phyloP scores from a whole-genome alignment of 2,113 vertebrate species.

The Lepus timidus region DNA sequence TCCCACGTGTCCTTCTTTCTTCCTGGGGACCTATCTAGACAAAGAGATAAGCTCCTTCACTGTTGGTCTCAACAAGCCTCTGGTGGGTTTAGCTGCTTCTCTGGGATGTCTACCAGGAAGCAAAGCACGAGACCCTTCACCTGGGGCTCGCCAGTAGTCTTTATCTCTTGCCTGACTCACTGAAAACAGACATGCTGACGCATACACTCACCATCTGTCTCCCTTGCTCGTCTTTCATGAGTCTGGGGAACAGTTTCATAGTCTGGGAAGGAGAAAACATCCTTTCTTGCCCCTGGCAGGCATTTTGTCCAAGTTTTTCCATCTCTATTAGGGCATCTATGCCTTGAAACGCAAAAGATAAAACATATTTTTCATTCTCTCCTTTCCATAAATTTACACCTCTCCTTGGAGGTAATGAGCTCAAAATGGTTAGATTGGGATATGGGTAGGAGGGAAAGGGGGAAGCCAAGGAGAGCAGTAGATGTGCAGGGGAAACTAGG shows the following conservation, averaged over 20 bases:
- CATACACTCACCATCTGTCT: background rate
- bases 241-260: background rate
- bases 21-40: background rate
- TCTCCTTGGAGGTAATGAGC: constrained; percentile 1
- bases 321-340: background rate
- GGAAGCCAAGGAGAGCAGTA: background rate
- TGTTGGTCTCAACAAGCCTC: background rate
- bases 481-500: background rate
- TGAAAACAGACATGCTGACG: background rate
- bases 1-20: background rate
- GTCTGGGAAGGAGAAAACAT: constrained; percentile 2
- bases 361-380: constrained; percentile 15
- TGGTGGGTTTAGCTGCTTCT: background rate
- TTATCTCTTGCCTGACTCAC: background rate
- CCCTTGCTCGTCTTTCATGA: background rate
- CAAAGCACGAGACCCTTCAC: background rate
- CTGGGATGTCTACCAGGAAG: background rate
- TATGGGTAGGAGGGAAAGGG: background rate
- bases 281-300: background rate
- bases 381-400: background rate
- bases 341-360: constrained; percentile 22
- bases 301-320: constrained; percentile 1
- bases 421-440: background rate
- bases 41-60: background rate
- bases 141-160: background rate